phyloP scores from a whole-genome alignment of 1,140 invertebrate genomes.

The Apolygus lucorum region DNA sequence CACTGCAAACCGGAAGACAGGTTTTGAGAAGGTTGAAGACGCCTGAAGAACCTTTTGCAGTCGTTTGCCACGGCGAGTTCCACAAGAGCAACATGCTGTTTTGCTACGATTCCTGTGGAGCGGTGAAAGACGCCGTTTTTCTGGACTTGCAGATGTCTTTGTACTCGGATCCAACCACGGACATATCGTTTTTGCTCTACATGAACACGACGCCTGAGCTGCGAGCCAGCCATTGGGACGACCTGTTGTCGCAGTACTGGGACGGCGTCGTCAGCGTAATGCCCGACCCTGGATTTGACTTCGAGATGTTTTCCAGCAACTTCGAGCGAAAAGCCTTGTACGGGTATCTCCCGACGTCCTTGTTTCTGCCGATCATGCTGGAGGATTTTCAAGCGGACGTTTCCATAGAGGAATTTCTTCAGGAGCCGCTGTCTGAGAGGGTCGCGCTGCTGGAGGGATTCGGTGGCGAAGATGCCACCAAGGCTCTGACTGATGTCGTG shows the following conservation, averaged over 20 bases:
- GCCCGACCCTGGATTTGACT: constrained; percentile 19
- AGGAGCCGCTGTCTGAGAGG: not conserved
- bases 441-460: not conserved
- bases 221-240: constrained; percentile 32
- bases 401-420: not conserved
- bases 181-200: constrained; percentile 41
- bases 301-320: constrained; percentile 36
- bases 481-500: not conserved
- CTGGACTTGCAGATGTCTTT: constrained; percentile 40
- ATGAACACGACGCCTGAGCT: constrained; percentile 34
- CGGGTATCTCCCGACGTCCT: constrained; percentile 36
- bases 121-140: constrained; percentile 35
- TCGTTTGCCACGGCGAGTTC: constrained; percentile 47
- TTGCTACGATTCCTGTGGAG: constrained; percentile 35
- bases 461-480: not conserved
- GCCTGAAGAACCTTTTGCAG: constrained; percentile 39
- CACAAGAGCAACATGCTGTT: constrained; percentile 49
- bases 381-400: not conserved
- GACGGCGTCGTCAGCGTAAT: constrained; percentile 26
- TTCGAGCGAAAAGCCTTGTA: constrained; percentile 36
- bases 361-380: constrained; percentile 35
- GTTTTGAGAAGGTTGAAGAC: constrained; percentile 1
- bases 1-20: not conserved
- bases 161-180: constrained; percentile 39
- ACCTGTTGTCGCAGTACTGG: constrained; percentile 38